These are phyloP conservation scores for Ophthalmolycus amberensis DNA, from an alignment of 2,113 vertebrate genomes.

Conservation along the genomic window DNA sequence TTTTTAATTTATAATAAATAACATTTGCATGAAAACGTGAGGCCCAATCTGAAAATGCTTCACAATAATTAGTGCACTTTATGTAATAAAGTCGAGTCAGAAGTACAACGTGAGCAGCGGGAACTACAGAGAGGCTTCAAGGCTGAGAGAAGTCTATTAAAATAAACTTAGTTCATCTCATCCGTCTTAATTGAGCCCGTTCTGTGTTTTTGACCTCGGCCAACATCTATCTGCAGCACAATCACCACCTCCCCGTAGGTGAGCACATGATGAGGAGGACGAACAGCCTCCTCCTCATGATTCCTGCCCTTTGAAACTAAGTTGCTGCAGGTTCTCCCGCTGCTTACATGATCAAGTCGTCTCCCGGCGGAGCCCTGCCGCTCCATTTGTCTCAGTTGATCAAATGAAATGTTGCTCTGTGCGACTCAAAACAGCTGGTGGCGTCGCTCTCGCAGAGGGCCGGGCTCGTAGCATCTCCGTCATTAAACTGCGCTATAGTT, in stretches of 20 bases:
- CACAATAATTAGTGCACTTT: neutral
- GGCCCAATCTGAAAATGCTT: neutral
- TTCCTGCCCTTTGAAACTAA: slow-evolving; percentile 56
- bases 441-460: neutral
- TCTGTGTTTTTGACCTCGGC: slow-evolving; percentile 45
- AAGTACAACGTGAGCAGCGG: neutral
- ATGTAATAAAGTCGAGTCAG: neutral
- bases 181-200: slow-evolving; percentile 31
- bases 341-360: slow-evolving; percentile 38
- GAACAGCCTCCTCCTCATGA: slow-evolving; percentile 35
- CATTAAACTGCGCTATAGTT: neutral
- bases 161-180: neutral
- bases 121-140: slow-evolving; percentile 3
- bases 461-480: neutral
- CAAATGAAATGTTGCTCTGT: slow-evolving; percentile 26
- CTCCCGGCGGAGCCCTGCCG: slow-evolving; percentile 26
- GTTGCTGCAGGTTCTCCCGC: slow-evolving; percentile 44
- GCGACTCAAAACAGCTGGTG: slow-evolving; percentile 25
- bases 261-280: slow-evolving; percentile 12
- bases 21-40: neutral
- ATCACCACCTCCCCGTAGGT: slow-evolving; percentile 40
- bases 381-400: slow-evolving; percentile 39
- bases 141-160: slow-evolving; percentile 38
- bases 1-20: too few species aligned
- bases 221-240: slow-evolving; percentile 23